Evolutionary conservation across 1,140 invertebrate species (phyloP).

Genomic region (Anoplophora glabripennis): DNA sequence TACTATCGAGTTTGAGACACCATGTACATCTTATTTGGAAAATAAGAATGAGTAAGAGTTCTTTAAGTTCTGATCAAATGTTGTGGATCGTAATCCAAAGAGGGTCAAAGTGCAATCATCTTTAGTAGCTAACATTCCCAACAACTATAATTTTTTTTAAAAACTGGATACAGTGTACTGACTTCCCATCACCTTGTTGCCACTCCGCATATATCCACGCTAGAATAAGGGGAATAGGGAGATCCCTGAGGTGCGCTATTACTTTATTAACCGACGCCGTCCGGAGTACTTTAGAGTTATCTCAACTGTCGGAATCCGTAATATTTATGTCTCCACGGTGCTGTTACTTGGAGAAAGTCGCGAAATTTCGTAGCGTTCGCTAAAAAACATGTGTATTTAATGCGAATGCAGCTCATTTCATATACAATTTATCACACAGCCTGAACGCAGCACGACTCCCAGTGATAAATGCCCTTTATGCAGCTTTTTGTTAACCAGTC

Average conservation of each 20-base stretch:
- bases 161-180: too few relatives aligned
- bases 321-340: constrained; percentile 32
- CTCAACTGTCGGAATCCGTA: constrained; percentile 39
- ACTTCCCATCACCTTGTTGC: not conserved
- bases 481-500: too few relatives aligned
- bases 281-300: constrained; percentile 38
- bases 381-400: not conserved
- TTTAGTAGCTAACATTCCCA: too few relatives aligned
- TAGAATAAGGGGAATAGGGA: constrained; percentile 1
- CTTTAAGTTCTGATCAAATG: too few relatives aligned
- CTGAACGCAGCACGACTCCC: not conserved
- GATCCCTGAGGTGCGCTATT: constrained; percentile 38
- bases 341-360: constrained; percentile 12
- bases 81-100: too few relatives aligned
- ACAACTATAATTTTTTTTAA: too few relatives aligned
- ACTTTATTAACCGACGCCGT: constrained; percentile 45
- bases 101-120: too few relatives aligned
- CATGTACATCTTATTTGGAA: too few relatives aligned
- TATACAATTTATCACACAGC: not conserved
- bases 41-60: too few relatives aligned
- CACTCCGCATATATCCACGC: not conserved
- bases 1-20: too few relatives aligned
- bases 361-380: constrained; percentile 6
- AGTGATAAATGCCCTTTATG: too few relatives aligned
- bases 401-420: not conserved